A percentile compares a stretch with the other conserved stretches of the same genome.
phyloP scores from a whole-genome alignment of 2,113 vertebrate species.

The Trochalopteron elliotii region DNA sequence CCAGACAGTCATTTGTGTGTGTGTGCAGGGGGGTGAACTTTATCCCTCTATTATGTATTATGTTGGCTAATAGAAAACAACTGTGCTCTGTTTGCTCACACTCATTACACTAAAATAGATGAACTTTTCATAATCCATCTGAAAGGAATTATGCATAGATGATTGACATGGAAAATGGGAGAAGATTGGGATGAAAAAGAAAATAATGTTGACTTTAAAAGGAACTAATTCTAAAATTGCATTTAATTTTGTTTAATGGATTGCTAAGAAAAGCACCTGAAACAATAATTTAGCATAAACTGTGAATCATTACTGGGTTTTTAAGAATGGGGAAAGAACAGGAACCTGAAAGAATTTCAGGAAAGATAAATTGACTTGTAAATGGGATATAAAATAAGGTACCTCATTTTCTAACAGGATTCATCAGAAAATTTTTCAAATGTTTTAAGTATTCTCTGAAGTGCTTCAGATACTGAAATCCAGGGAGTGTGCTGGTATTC shows the following conservation, averaged over 20 bases:
- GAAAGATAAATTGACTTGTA: neutral
- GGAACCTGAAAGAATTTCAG: neutral
- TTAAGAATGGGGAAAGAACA: neutral
- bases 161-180: conserved; percentile 9
- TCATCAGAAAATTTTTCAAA: neutral
- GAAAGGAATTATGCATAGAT: conserved; percentile 19
- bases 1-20: rapidly evolving
- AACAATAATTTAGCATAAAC: neutral
- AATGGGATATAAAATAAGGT: neutral
- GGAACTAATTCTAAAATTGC: neutral
- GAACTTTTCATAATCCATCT: conserved; percentile 8
- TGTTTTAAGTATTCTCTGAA: neutral
- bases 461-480: neutral
- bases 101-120: neutral
- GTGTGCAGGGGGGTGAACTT: neutral
- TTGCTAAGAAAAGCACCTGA: conserved; percentile 9
- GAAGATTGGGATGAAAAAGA: neutral
- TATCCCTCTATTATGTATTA: neutral
- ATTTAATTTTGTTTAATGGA: neutral
- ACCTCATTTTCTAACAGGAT: neutral
- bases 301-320: neutral
- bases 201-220: neutral
- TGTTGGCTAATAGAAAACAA: neutral
- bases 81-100: neutral
- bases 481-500: neutral